phyloP scores from a whole-genome alignment of 2,888 invertebrate species.

The Melanargia galathea region DNA sequence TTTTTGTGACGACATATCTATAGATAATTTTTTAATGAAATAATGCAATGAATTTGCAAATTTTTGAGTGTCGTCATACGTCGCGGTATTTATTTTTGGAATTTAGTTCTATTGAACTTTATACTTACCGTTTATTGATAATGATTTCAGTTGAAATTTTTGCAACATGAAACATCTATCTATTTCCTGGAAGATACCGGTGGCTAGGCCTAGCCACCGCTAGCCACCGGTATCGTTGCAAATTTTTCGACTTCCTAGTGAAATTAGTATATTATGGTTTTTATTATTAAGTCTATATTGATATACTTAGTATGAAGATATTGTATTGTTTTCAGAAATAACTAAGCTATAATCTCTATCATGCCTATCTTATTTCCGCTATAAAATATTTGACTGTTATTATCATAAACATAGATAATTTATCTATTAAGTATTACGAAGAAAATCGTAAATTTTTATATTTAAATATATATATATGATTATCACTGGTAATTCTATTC shows the following conservation, averaged over 20 bases:
- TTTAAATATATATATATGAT: not conserved
- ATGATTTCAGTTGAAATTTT: not conserved
- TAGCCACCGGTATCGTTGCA: too few species aligned
- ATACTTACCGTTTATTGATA: conserved; percentile 12
- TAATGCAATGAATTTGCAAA: conserved; percentile 13
- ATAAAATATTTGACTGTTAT: not conserved
- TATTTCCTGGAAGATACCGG: too few species aligned
- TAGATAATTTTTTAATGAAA: not conserved
- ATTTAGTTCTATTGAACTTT: conserved; percentile 12
- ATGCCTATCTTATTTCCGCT: not conserved
- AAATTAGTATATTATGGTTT: too few species aligned
- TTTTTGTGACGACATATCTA: conserved; percentile 19
- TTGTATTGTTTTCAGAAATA: not conserved
- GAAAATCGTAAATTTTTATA: not conserved
- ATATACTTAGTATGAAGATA: not conserved
- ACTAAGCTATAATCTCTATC: not conserved
- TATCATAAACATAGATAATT: too few species aligned
- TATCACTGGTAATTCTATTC: not conserved
- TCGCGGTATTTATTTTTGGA: not conserved
- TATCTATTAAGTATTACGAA: not conserved
- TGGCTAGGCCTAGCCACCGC: too few species aligned
- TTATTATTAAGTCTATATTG: too few species aligned
- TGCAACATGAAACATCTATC: conserved; percentile 9
- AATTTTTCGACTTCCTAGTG: too few species aligned
- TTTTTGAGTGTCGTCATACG: not conserved